Evolutionary conservation across 2,888 invertebrate species (phyloP).

Genomic region (Chloromyia formosa): DNA sequence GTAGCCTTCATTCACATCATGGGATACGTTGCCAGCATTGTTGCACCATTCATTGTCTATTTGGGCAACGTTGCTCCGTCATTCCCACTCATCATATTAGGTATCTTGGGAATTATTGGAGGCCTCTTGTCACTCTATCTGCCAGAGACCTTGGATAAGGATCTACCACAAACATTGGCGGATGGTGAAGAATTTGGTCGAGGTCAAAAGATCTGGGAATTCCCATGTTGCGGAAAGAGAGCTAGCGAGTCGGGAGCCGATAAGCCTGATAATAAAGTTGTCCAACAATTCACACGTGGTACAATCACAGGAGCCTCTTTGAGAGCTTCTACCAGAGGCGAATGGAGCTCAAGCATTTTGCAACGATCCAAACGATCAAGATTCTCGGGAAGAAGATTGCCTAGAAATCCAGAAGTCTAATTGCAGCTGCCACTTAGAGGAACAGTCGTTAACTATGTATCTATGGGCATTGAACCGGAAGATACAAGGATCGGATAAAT

Average conservation of each 20-base stretch:
- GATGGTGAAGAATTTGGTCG: constrained; percentile 88
- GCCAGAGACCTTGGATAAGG: constrained; percentile 86
- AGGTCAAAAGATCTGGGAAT: constrained; percentile 82
- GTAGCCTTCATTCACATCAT: constrained; percentile 87
- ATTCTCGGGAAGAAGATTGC: constrained; percentile 61
- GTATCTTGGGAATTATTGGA: constrained; percentile 77
- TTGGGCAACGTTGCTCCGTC: constrained; percentile 76
- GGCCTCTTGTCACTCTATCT: constrained; percentile 80
- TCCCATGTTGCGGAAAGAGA: constrained; percentile 78
- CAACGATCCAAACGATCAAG: constrained; percentile 67
- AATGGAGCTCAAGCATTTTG: constrained; percentile 70
- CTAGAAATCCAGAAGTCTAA: constrained; percentile 9
- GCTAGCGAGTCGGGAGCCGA: constrained; percentile 61
- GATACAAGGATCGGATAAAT: neutral
- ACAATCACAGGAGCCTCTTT: constrained; percentile 66
- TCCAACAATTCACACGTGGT: constrained; percentile 57
- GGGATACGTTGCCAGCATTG: constrained; percentile 85
- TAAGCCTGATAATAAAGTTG: constrained; percentile 51
- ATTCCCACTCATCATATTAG: constrained; percentile 81
- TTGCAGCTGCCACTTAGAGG: neutral
- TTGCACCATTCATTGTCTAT: constrained; percentile 87
- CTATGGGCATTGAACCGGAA: neutral
- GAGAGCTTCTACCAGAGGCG: constrained; percentile 72
- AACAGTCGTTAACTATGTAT: neutral
- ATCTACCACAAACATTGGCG: constrained; percentile 84